phyloP scores from a whole-genome alignment of 2,888 invertebrate species.

The Acrobasis repandana region DNA sequence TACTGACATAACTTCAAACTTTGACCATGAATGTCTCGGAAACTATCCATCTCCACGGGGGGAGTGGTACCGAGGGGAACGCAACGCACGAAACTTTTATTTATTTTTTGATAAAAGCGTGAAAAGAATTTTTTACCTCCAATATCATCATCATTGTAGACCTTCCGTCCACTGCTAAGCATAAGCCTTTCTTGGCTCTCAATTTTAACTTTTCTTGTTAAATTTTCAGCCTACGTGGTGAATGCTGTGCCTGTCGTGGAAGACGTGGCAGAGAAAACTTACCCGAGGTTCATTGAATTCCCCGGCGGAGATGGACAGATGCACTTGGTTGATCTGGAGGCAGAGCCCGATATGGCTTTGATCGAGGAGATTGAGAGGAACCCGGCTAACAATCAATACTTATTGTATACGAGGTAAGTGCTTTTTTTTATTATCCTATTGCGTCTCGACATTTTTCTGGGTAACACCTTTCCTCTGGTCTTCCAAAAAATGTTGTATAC shows the following conservation, averaged over 20 bases:
- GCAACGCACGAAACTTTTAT: too few relatives aligned
- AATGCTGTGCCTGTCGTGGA: neutral
- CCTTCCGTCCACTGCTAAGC: too few relatives aligned
- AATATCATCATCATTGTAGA: too few relatives aligned
- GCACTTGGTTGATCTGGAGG: conserved; percentile 51
- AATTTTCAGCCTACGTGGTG: neutral
- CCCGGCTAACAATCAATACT: conserved; percentile 48
- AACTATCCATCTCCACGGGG: too few relatives aligned
- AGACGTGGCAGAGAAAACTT: conserved; percentile 24
- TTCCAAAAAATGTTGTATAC: too few relatives aligned
- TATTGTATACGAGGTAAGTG: conserved; percentile 49
- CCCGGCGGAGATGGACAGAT: conserved; percentile 49
- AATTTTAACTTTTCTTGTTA: neutral
- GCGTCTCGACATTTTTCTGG: neutral
- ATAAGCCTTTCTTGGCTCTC: too few relatives aligned
- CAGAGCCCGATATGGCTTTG: conserved; percentile 40
- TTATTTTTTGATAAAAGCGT: too few relatives aligned
- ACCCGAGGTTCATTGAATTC: conserved; percentile 49
- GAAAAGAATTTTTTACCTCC: too few relatives aligned
- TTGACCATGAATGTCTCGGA: too few relatives aligned
- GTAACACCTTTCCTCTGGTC: too few relatives aligned
- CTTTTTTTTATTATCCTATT: neutral
- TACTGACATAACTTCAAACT: too few relatives aligned
- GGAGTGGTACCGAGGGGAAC: too few relatives aligned
- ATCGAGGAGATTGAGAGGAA: conserved; percentile 48